Base-by-base conservation (phyloP, 2,888 invertebrate genomes). In the Galeruca laticollis region DNA sequence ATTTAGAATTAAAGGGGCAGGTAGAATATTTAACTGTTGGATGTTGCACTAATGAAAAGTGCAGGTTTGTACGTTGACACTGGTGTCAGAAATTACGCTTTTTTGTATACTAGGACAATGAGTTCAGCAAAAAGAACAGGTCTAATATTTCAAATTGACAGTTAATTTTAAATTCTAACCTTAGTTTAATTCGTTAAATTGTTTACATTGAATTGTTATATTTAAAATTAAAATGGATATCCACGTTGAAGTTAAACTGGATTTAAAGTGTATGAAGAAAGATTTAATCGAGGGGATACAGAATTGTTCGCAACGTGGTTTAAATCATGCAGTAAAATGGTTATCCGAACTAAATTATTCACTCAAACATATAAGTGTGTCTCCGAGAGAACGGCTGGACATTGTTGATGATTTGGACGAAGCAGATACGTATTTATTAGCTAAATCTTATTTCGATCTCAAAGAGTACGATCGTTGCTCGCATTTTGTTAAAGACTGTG, bases 391-490 rank as follows among this genome's bases (percentile, higher is more conserved):
- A 65, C 82, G 86, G 52, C 80, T 83, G 2, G 82, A 85, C 3
- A 87, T 88, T 57, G 83, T 87, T 47, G 84, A 87, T 8, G 87
- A 88, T 57, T 84, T 86, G 9, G 87, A 91, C 68, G 94, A 94
- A 77, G 88, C 88, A 73, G 94, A 94, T 80, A 86, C 88, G 26
- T 97, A 94, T 83, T 88, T 89, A 49, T 84, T 97, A 75, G 94
- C 95, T 0, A 96, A 95, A 84, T 92, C 93, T 73, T 97, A 95
- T 83, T 97, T 96, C 82, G 96, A 97, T 85, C 87, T 93, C 54
- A 93, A 94, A 78, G 98, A 98, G 84, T 98, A 96, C 84, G 96
- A 96, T 80, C 88, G 95, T 80, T 93, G 94, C 66, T 94, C 95
- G 0, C 92, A 92, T 86, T 95, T 94, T 80, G 88, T 94, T 8